Evolutionary conservation across 2,888 invertebrate species (phyloP).

Genomic region (Sinotaia quadrata): DNA sequence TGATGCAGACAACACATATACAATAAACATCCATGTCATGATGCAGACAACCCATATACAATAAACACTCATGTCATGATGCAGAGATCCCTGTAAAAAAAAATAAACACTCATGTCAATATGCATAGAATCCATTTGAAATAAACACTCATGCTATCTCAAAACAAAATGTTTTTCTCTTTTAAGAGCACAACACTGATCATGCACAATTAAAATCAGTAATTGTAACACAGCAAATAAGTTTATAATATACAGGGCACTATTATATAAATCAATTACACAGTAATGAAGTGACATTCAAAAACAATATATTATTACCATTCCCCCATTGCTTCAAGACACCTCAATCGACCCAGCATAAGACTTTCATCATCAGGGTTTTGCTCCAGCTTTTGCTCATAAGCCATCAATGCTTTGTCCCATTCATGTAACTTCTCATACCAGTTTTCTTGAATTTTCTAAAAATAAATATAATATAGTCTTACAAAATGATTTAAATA

Average conservation of each 20-base stretch:
- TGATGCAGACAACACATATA: too few species aligned
- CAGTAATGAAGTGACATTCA: too few species aligned
- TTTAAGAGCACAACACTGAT: background rate
- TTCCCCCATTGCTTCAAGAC: constrained; percentile 95
- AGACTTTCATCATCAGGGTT: constrained; percentile 62
- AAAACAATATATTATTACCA: too few species aligned
- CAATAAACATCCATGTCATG: too few species aligned
- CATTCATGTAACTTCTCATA: constrained; percentile 99
- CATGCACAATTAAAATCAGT: background rate
- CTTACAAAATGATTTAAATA: too few species aligned
- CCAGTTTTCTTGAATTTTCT: constrained; percentile 86
- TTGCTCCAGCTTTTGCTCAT: constrained; percentile 81
- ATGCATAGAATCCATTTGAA: too few species aligned
- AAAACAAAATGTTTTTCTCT: too few species aligned
- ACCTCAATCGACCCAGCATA: constrained; percentile 91
- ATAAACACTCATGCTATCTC: too few species aligned
- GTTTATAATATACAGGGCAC: background rate
- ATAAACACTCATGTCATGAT: too few species aligned
- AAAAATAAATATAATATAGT: constrained; percentile 16
- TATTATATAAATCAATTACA: background rate
- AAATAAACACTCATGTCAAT: too few species aligned
- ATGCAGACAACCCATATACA: too few species aligned
- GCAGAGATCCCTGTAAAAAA: too few species aligned
- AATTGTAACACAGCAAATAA: background rate
- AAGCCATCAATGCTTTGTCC: constrained; percentile 94